phyloP scores from a whole-genome alignment of 2,113 vertebrate genomes.

The Pan paniscus region DNA sequence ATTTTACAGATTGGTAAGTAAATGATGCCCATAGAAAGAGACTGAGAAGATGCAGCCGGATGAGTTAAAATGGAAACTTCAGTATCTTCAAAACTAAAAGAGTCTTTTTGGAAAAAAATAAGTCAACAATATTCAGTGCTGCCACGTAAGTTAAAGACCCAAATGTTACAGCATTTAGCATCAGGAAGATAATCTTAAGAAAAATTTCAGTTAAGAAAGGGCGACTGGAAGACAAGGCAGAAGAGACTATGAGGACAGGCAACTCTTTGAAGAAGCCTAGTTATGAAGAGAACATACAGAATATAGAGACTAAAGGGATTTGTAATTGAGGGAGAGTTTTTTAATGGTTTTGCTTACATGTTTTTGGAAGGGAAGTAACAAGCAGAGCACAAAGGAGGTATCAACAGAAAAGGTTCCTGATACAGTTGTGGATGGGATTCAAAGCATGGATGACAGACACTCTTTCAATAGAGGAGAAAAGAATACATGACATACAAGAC shows the following conservation, averaged over 20 bases:
- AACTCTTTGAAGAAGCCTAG: neutral
- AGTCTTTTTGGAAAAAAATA: neutral
- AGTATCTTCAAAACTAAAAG: constrained; percentile 4
- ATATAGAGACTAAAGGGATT: neutral
- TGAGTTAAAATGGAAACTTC: neutral
- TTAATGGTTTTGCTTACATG: neutral
- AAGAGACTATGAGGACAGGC: neutral
- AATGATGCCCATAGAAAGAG: neutral
- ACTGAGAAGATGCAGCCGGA: neutral
- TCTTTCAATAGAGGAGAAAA: constrained; percentile 10
- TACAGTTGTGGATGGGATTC: neutral
- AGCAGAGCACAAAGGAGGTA: neutral
- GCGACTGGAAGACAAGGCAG: neutral
- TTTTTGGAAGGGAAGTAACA: constrained; percentile 25
- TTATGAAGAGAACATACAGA: neutral
- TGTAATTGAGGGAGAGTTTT: neutral
- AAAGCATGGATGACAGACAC: neutral
- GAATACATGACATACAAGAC: neutral
- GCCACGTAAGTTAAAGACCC: neutral
- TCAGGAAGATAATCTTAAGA: constrained; percentile 38
- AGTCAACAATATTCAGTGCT: neutral
- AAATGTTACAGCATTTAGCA: neutral
- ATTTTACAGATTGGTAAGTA: constrained; percentile 20
- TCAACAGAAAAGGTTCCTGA: neutral
- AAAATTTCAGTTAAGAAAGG: neutral